phyloP scores from a whole-genome alignment of 1,140 invertebrate species.

The Aphelinus atriplicis region DNA sequence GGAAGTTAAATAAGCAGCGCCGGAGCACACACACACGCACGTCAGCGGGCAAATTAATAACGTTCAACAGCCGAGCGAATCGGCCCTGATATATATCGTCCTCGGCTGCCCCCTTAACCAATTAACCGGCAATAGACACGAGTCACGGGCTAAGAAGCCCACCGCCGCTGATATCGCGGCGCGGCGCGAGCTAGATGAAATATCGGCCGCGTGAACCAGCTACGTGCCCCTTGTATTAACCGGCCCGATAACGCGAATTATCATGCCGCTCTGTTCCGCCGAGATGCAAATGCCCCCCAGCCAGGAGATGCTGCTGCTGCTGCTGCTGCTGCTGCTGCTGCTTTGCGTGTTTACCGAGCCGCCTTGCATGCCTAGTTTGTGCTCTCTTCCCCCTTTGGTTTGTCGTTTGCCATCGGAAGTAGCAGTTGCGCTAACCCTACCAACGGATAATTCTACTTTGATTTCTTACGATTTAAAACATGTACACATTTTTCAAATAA shows the following conservation, averaged over 20 bases:
- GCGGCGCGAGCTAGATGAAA: slow-evolving; percentile 35
- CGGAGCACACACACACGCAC: no score
- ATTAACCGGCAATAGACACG: slow-evolving; percentile 29
- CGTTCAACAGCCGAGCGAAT: slow-evolving; percentile 32
- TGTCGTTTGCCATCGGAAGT: no score
- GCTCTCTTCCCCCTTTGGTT: no score
- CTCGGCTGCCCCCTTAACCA: slow-evolving; percentile 1
- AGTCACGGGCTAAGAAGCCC: neutral
- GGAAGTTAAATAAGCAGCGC: slow-evolving; percentile 22
- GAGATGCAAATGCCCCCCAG: slow-evolving; percentile 5
- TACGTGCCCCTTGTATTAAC: slow-evolving; percentile 37
- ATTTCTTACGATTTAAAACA: no score
- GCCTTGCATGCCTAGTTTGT: no score
- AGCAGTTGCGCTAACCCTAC: no score
- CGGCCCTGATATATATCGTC: slow-evolving; percentile 31
- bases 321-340: neutral
- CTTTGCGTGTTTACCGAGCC: neutral
- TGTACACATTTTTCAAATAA: no score
- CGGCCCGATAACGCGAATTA: slow-evolving; percentile 49
- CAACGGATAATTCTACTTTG: no score
- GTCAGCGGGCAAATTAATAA: slow-evolving; percentile 28
- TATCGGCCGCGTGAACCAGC: slow-evolving; percentile 37
- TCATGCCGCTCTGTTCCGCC: slow-evolving; percentile 25
- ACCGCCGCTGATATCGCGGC: neutral
- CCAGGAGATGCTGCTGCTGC: neutral